phyloP scores from a whole-genome alignment of 2,113 vertebrate genomes.

The Dasyornis broadbenti region DNA sequence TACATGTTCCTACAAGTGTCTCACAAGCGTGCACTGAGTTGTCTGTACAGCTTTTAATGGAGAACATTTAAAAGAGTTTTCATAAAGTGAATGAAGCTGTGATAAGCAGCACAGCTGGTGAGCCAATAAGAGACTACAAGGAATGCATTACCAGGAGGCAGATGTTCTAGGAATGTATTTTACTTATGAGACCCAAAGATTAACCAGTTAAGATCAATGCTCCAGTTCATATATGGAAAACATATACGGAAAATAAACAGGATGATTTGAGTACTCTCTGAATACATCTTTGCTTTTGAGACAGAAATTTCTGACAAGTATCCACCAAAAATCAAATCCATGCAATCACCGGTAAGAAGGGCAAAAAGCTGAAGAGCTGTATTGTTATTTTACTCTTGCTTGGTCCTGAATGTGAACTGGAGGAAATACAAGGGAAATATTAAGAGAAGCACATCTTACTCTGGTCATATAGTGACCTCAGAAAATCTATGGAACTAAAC shows the following conservation, averaged over 20 bases:
- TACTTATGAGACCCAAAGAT: neutral
- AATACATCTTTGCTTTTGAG: neutral
- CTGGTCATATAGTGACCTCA: neutral
- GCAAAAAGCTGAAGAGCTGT: neutral
- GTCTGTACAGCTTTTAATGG: neutral
- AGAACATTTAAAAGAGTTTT: slow-evolving; percentile 12
- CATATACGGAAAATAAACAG: neutral
- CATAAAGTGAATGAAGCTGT: neutral
- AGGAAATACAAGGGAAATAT: neutral
- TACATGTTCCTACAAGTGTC: neutral
- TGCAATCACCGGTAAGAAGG: neutral
- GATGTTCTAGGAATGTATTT: neutral
- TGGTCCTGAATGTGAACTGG: neutral
- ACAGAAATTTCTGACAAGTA: neutral
- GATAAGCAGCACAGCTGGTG: neutral
- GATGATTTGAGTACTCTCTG: neutral
- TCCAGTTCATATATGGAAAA: neutral
- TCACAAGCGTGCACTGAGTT: neutral
- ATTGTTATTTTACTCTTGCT: neutral
- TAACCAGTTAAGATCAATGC: neutral
- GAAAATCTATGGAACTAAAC: neutral
- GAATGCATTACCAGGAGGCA: neutral
- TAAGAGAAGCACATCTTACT: neutral
- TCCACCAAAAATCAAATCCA: neutral
- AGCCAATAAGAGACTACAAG: neutral